Base-by-base conservation (phyloP, 2,113 vertebrate genomes). In the Mus pahari region DNA sequence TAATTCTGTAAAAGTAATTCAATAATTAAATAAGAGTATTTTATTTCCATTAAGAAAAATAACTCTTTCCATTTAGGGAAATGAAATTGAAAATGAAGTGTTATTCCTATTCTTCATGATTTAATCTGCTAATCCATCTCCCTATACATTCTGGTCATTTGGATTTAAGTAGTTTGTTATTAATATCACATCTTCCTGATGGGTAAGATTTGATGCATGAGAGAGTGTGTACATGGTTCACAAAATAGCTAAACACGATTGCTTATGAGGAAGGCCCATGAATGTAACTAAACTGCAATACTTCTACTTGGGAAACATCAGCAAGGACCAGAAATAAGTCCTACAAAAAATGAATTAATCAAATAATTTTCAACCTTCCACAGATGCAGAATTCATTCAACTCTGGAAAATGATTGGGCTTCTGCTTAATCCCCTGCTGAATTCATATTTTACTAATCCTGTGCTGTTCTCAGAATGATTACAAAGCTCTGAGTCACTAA, bases 401-500 rank as follows among this genome's bases (percentile, higher is more conserved):
- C 66, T 97, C 55, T 79, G 36, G 39, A 58, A 97, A 96, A 95
- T 95, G 68, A 97, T 94, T 96, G 88, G 84, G 45, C 68, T 90
- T 96, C 82, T 96, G 31, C 42, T 96, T 97, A 96, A 97, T 96
- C 55, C 86, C 86, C 78, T 95, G 88, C 31, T 86, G 90, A 96
- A 97, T 96, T 96, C 92, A 48, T 93, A 94, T 95, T 45, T 97
- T 90, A 71, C 58, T 97, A 96, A 97, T 96, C 96, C 97, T 93
- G 42, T 91, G 55, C 90, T 96, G 11, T 94, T 95, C 78, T 45
- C 10, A 91, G 45, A 94, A 96, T 94, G 73, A 91, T 97, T 97
- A 95, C 89, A 94, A 94, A 97, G 64, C 91, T 96, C 66, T 94
- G 42, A 94, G 50, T 96, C 92, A 96, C 73, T 95, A 97, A 96